A percentile compares a stretch with the other conserved stretches of the same genome.
Evolutionary conservation across 2,888 invertebrate species (phyloP).

Genomic region (Pyrrhosoma nymphula): DNA sequence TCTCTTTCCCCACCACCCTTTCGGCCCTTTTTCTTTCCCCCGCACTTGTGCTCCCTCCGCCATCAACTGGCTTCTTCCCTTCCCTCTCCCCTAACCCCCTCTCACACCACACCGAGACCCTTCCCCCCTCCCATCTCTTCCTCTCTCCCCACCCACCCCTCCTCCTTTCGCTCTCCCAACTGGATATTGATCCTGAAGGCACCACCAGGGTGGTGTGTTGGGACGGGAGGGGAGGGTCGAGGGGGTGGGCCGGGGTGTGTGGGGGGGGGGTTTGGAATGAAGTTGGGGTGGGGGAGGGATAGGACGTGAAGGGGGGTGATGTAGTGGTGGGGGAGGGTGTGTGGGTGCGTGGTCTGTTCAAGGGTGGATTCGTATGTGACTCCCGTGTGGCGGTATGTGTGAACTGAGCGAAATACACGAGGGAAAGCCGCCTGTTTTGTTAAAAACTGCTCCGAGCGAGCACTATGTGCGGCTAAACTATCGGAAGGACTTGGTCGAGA

Average conservation of each 20-base stretch:
- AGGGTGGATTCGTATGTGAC: background rate
- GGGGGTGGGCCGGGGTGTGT: background rate
- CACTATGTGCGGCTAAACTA: no score
- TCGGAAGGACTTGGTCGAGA: no score
- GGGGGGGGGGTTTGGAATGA: background rate
- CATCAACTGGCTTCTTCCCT: background rate
- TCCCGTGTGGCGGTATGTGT: background rate
- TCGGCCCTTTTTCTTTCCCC: no score
- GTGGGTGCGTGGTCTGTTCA: background rate
- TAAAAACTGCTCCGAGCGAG: no score
- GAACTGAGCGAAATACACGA: background rate
- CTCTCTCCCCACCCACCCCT: background rate
- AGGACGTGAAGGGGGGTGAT: no score
- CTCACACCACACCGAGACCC: background rate
- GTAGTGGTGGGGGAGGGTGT: background rate
- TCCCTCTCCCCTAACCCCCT: background rate
- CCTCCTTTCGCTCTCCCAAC: constrained; percentile 7
- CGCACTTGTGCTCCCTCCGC: background rate
- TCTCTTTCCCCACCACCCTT: background rate
- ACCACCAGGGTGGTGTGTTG: constrained; percentile 21
- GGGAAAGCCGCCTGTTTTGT: no score
- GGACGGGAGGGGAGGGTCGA: background rate
- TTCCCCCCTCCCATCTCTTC: background rate
- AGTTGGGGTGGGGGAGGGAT: no score
- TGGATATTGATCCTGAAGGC: constrained; percentile 65